These are phyloP conservation scores for Eremobia ochroleuca DNA, from an alignment of 2,888 invertebrate species.

Conservation along the genomic window DNA sequence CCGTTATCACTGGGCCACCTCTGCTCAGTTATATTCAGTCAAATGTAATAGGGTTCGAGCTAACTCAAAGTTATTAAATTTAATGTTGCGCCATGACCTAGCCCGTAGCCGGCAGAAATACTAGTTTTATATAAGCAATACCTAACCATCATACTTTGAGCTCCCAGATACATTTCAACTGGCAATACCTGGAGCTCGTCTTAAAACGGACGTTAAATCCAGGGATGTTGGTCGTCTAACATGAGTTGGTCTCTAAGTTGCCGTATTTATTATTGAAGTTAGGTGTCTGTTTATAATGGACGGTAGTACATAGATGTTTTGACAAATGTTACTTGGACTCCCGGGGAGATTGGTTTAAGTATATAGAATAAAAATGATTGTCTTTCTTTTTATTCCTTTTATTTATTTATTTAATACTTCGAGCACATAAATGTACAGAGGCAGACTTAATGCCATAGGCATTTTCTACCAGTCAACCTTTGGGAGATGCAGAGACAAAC, in stretches of 20 bases:
- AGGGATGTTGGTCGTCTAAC: conserved; percentile 11
- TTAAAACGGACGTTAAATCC: conserved; percentile 4
- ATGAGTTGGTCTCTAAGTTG: conserved; percentile 35
- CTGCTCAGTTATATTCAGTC: neutral
- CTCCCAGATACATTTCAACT: conserved; percentile 12
- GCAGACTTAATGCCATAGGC: no score
- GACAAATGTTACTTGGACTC: conserved; percentile 31
- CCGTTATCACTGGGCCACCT: no score
- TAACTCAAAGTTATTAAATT: neutral
- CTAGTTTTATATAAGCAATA: conserved; percentile 50
- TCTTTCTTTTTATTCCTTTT: neutral
- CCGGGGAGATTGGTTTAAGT: conserved; percentile 31
- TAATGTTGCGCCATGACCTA: neutral
- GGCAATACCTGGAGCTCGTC: conserved; percentile 14
- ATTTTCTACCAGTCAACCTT: no score
- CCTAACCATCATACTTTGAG: neutral
- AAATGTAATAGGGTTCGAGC: neutral
- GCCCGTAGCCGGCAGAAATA: neutral
- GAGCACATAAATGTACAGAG: no score
- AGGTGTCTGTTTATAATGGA: conserved; percentile 7
- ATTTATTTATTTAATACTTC: no score
- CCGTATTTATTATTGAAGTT: neutral
- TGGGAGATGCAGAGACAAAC: no score
- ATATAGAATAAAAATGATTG: neutral
- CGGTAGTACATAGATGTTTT: conserved; percentile 26